phyloP scores from a whole-genome alignment of 2,113 vertebrate genomes.

The Trachemys scripta region DNA sequence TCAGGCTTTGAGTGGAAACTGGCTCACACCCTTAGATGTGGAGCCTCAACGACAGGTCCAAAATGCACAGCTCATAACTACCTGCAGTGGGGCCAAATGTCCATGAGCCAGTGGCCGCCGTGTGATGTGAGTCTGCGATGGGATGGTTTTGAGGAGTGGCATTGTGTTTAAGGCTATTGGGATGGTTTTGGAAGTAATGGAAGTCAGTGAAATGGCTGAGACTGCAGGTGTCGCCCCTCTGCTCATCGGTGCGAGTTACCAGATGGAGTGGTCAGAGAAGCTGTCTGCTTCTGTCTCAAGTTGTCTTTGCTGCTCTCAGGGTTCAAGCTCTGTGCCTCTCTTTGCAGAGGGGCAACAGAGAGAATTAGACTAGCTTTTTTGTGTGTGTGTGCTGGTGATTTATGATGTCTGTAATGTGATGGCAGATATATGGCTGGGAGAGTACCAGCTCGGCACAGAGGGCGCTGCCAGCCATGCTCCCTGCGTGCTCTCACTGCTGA shows the following conservation, averaged over 20 bases:
- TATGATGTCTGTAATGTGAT: accelerated
- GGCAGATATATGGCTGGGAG: background rate
- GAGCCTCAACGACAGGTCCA: background rate
- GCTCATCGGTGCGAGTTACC: no score
- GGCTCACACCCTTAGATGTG: background rate
- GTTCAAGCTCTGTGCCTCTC: accelerated
- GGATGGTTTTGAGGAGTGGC: no score
- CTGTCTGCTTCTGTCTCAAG: background rate
- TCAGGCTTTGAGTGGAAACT: background rate
- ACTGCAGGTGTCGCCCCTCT: background rate
- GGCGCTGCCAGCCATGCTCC: conserved; percentile 7
- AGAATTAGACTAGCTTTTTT: background rate
- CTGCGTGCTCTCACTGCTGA: background rate
- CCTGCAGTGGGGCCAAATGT: no score
- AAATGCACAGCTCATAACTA: background rate
- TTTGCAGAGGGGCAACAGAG: background rate
- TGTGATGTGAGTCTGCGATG: background rate
- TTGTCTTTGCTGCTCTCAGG: background rate
- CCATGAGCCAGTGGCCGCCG: background rate
- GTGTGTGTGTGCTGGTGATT: background rate
- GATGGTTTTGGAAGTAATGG: background rate
- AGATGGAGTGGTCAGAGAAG: background rate
- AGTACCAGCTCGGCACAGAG: background rate
- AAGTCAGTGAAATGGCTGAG: background rate
- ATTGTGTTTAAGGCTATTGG: no score